Conservation (phyloP, 2,888 invertebrate species). For the Hydraecia micacea region DNA sequence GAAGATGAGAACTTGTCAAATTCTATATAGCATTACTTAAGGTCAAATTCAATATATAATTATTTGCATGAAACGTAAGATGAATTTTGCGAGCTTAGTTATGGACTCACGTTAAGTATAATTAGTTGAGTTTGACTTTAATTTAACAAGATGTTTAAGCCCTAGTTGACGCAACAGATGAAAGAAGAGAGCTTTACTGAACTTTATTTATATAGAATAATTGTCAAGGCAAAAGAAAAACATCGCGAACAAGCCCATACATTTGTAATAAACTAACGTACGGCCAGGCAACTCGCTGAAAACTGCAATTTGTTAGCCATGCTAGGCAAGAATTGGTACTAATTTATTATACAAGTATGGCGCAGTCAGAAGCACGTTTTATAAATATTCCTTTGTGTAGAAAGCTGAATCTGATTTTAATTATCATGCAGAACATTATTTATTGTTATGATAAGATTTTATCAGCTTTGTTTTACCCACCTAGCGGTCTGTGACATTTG, state of each 20-base stretch:
- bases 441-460: neutral
- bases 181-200: neutral
- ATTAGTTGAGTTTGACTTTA: no score
- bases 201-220: neutral
- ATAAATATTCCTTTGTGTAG: neutral
- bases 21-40: neutral
- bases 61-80: neutral
- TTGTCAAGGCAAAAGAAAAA: conserved; percentile 12
- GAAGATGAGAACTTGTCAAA: neutral
- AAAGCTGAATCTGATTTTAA: neutral
- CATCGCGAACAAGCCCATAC: conserved; percentile 20
- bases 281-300: conserved; percentile 17
- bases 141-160: neutral
- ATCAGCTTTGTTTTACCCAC: neutral
- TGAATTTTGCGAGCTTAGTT: neutral
- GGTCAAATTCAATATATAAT: neutral
- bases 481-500: neutral
- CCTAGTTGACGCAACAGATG: neutral
- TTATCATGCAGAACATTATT: neutral
- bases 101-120: no score
- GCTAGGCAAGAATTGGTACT: conserved; percentile 26
- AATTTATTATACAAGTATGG: conserved; percentile 32
- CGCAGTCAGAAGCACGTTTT: neutral
- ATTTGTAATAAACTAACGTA: conserved; percentile 46
- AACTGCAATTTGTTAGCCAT: conserved; percentile 40